Percentiles rank a stretch among this genome's conserved stretches.
Conservation (phyloP, 2,797 vertebrate genomes). For the Nasua narica region DNA sequence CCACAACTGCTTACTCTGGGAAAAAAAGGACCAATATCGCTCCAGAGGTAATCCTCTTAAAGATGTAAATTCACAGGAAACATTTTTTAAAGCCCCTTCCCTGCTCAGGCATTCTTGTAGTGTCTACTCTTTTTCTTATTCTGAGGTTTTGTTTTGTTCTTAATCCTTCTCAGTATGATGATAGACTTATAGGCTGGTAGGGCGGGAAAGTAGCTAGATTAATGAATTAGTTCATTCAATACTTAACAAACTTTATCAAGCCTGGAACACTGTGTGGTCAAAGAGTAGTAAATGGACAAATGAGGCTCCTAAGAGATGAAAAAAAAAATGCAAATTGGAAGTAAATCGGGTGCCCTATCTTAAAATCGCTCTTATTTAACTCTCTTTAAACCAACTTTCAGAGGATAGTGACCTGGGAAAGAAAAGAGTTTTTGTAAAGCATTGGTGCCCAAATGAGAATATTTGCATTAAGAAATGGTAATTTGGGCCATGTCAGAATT, state of each 20-base stretch:
- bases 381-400: slow-evolving; percentile 16
- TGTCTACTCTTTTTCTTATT: slow-evolving; percentile 25
- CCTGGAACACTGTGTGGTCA: neutral
- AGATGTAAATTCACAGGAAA: slow-evolving; percentile 70
- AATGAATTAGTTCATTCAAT: slow-evolving; percentile 70
- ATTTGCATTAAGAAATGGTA: neutral
- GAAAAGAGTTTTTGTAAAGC: neutral
- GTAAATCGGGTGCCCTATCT: neutral
- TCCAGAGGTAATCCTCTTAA: slow-evolving; percentile 83
- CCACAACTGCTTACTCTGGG: slow-evolving; percentile 67
- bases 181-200: slow-evolving; percentile 45
- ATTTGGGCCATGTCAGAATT: neutral
- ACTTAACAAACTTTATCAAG: slow-evolving; percentile 25
- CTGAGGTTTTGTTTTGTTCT: slow-evolving; percentile 41
- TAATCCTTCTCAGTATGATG: slow-evolving; percentile 63
- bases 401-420: neutral
- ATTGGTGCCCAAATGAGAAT: neutral
- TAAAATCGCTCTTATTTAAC: neutral
- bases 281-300: slow-evolving; percentile 36
- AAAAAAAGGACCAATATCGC: slow-evolving; percentile 66
- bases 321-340: neutral
- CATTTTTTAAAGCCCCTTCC: slow-evolving; percentile 50
- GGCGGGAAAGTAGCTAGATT: slow-evolving; percentile 62
- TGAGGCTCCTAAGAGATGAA: neutral
- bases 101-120: slow-evolving; percentile 63